Percentiles rank a stretch among this genome's conserved stretches.
Conservation (phyloP, 2,113 vertebrate species). For the Camarhynchus parvulus region DNA sequence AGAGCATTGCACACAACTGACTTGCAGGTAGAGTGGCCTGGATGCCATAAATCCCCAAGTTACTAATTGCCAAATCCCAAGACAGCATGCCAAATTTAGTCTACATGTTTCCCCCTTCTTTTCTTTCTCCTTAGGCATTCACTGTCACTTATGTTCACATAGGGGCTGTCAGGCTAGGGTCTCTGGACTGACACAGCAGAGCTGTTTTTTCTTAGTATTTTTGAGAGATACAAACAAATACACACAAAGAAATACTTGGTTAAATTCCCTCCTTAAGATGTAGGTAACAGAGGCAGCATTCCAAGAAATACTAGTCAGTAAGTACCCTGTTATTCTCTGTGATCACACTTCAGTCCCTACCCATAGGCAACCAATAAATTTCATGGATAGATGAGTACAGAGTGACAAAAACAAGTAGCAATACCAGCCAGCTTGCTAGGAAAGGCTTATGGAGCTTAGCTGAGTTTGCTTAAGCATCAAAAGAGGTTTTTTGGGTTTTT, state of each 20-base stretch:
- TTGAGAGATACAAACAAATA: background rate
- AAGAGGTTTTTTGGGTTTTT: background rate
- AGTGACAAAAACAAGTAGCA: background rate
- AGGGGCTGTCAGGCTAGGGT: background rate
- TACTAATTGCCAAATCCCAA: background rate
- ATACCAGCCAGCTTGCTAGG: background rate
- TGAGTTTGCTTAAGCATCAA: background rate
- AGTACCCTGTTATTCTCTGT: background rate
- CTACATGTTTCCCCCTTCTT: background rate
- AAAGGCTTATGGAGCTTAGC: background rate
- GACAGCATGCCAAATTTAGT: background rate
- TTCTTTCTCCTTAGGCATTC: background rate
- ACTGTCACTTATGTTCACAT: background rate
- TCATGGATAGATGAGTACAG: fast-evolving
- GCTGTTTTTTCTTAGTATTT: background rate
- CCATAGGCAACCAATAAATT: background rate
- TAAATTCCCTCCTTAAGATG: background rate
- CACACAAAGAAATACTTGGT: fast-evolving
- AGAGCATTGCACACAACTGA: background rate
- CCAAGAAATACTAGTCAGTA: background rate
- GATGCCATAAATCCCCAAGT: background rate
- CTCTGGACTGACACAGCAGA: background rate
- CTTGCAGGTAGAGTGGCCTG: background rate
- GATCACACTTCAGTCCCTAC: background rate
- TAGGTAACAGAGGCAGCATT: background rate